Evolutionary conservation across 2,888 invertebrate species (phyloP).

Genomic region (Cylindroiulus punctatus): DNA sequence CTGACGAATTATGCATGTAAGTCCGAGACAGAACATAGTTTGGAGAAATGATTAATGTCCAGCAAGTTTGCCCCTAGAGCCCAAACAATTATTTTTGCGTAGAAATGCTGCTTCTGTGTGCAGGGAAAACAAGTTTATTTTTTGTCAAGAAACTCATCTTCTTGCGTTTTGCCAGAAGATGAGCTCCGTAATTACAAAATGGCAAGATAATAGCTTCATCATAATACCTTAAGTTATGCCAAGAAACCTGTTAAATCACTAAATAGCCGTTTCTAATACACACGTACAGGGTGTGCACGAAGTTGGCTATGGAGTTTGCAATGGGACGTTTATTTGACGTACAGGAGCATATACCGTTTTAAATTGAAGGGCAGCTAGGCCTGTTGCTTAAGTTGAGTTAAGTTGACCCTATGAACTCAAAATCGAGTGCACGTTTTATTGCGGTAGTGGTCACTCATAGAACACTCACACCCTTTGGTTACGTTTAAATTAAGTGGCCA

Average conservation of each 20-base stretch:
- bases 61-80: neutral
- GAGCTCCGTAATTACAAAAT: slow-evolving; percentile 30
- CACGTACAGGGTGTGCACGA: neutral
- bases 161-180: neutral
- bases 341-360: too few relatives aligned
- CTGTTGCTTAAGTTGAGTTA: too few relatives aligned
- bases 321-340: too few relatives aligned
- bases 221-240: neutral
- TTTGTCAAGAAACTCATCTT: slow-evolving; percentile 32
- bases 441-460: neutral
- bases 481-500: neutral
- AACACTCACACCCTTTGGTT: neutral
- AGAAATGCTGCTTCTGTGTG: slow-evolving; percentile 26
- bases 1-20: neutral
- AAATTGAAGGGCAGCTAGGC: too few relatives aligned
- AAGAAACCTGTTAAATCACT: neutral
- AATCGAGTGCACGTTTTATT: neutral
- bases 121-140: neutral
- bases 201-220: slow-evolving; percentile 31
- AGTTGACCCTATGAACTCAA: neutral
- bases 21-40: neutral
- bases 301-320: too few relatives aligned
- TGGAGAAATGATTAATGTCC: slow-evolving; percentile 17
- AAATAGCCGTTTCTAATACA: neutral
- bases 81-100: neutral